Conservation (phyloP, 2,888 invertebrate genomes). For the Drosophila barbarae region DNA sequence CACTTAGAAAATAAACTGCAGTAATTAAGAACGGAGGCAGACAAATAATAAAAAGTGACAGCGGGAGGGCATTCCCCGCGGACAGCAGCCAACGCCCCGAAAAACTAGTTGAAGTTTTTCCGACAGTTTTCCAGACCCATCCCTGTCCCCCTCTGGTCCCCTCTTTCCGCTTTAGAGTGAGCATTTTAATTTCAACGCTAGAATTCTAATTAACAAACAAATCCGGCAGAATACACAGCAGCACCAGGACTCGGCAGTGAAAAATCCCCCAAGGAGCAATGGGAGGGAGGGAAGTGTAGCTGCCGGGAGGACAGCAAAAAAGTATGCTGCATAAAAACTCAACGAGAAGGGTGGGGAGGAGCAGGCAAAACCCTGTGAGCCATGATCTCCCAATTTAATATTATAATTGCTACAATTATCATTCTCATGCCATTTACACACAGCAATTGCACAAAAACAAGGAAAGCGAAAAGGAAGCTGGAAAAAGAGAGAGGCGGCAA, state of each 20-base stretch:
- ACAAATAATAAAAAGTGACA: conserved; percentile 39
- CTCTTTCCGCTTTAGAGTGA: conserved; percentile 31
- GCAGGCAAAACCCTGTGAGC: conserved; percentile 71
- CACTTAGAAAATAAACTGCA: conserved; percentile 80
- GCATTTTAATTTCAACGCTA: conserved; percentile 76
- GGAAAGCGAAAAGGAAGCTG: conserved; percentile 41
- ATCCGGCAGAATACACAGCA: conserved; percentile 72
- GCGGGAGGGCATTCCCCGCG: conserved; percentile 36
- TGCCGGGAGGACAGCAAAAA: conserved; percentile 52
- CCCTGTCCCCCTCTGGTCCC: neutral
- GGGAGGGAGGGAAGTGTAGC: conserved; percentile 6
- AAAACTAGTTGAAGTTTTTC: conserved; percentile 40
- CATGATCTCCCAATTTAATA: conserved; percentile 80
- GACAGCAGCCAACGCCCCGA: conserved; percentile 43
- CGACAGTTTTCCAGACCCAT: conserved; percentile 6
- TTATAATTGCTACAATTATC: conserved; percentile 80
- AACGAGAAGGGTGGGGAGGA: conserved; percentile 1
- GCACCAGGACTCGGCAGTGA: conserved; percentile 44
- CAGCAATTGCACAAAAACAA: conserved; percentile 72
- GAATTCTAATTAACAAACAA: conserved; percentile 80
- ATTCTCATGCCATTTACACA: conserved; percentile 77
- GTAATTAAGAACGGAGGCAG: conserved; percentile 77
- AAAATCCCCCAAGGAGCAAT: conserved; percentile 43
- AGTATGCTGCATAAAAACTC: conserved; percentile 61
- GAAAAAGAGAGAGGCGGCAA: conserved; percentile 21